A percentile compares a stretch with the other conserved stretches of the same genome.
phyloP scores from a whole-genome alignment of 64 coral and sea anemone species.

The Acropora tenuis region DNA sequence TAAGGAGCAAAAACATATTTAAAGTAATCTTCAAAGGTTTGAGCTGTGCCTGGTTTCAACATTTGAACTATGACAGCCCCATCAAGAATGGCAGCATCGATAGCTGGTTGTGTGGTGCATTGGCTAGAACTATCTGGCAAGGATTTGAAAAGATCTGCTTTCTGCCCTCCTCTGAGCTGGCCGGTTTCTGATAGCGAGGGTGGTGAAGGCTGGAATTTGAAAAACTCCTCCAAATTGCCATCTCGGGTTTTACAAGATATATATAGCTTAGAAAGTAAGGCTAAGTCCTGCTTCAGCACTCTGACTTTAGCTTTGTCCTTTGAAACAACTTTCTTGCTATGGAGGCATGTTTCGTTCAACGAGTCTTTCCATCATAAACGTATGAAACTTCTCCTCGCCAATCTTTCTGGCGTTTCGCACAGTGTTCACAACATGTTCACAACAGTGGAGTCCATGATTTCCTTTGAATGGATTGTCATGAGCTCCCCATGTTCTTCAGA shows the following conservation, averaged over 20 bases:
- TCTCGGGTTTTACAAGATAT: constrained; percentile 23
- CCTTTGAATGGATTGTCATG: constrained; percentile 26
- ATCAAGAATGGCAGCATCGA: constrained; percentile 58
- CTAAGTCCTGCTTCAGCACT: constrained; percentile 34
- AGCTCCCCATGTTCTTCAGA: not conserved
- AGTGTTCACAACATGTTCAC: not conserved
- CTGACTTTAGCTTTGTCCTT: constrained; percentile 12
- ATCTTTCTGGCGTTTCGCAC: not conserved
- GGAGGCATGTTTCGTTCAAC: constrained; percentile 14
- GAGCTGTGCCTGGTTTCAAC: constrained; percentile 45
- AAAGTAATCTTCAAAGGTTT: constrained; percentile 43
- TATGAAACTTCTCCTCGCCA: not conserved
- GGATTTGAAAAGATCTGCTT: constrained; percentile 52
- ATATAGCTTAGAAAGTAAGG: constrained; percentile 6
- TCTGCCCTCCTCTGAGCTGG: constrained; percentile 59
- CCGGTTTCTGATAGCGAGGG: constrained; percentile 40
- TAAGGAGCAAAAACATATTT: constrained; percentile 27
- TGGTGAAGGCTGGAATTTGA: constrained; percentile 41
- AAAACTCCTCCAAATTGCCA: constrained; percentile 28
- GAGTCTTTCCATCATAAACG: constrained; percentile 12
- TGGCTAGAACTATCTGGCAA: constrained; percentile 36
- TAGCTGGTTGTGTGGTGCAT: not conserved
- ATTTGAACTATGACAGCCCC: constrained; percentile 58
- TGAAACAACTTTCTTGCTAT: constrained; percentile 1
- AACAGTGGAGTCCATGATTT: constrained; percentile 25